A percentile compares a stretch with the other conserved stretches of the same genome.
Evolutionary conservation across 2,888 invertebrate species (phyloP).

Genomic region (Drosophila kanekoi): DNA sequence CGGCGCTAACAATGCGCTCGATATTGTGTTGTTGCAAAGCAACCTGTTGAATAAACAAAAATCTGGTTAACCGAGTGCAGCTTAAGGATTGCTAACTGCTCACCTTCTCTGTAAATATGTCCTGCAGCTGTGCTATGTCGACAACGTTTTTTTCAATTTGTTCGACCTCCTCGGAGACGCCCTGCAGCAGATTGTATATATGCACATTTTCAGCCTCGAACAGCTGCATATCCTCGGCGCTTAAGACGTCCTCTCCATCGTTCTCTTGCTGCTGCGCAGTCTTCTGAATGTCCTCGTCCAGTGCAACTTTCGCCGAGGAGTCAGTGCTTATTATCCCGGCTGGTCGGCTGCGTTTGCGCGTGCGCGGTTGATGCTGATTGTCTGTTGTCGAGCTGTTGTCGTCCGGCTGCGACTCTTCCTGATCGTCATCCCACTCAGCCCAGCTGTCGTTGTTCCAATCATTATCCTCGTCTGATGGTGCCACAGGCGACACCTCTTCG

Average conservation of each 20-base stretch:
- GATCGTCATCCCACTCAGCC: constrained; percentile 59
- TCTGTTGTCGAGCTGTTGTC: constrained; percentile 14
- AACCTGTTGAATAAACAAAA: constrained; percentile 86
- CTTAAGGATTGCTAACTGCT: neutral
- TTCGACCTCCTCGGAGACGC: constrained; percentile 95
- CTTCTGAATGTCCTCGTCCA: constrained; percentile 83
- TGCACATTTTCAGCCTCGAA: constrained; percentile 96
- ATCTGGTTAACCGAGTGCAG: neutral
- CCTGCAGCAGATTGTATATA: constrained; percentile 94
- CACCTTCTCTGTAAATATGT: constrained; percentile 97
- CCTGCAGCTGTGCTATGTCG: constrained; percentile 97
- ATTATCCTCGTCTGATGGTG: constrained; percentile 34
- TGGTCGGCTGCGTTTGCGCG: constrained; percentile 55
- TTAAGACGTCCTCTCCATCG: constrained; percentile 86
- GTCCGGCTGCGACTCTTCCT: constrained; percentile 9
- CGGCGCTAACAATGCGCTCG: constrained; percentile 94
- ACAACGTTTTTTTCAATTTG: constrained; percentile 96
- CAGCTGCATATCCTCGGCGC: constrained; percentile 95
- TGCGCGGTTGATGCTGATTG: constrained; percentile 43
- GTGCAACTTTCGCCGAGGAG: constrained; percentile 78
- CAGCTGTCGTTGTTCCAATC: constrained; percentile 69
- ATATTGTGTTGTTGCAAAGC: constrained; percentile 97
- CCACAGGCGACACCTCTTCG: constrained; percentile 3
- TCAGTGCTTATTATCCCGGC: constrained; percentile 33
- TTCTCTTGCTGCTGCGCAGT: constrained; percentile 78